Base-by-base conservation (phyloP, 2,888 invertebrate species). In the Cosmorhoe ocellata region DNA sequence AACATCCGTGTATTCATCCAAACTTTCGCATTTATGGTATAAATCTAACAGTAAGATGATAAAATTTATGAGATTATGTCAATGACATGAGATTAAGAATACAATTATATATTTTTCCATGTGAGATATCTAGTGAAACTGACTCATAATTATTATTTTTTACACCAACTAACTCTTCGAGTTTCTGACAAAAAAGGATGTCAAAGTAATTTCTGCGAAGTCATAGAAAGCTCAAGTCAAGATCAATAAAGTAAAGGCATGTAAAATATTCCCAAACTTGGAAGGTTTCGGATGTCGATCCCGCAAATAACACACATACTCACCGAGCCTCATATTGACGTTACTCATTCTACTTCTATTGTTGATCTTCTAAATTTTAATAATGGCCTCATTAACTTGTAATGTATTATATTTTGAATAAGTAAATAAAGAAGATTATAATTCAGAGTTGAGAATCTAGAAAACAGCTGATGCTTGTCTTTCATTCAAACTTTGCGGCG, bases 401-500 rank as follows among this genome's bases (percentile, higher is more conserved):
- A 44, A 34, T 27, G n/a, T 28, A 8, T 34, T 10, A 6, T 26
- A 27, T 8, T 10, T 7, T 18, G n/a, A 32, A 39, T 10, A 33
- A 33, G 32, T 12, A 11, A 41, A 11, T 44, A 38, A 42, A 42
- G 38, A 12, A 45, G 40, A 18, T 18, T 5, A 24, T 39, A 40
- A 55, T 56, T 31, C 45, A 44, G 55, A 56, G 48, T 47, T 30
- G 45, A 12, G 55, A 49, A 32, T 58, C 37, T 36, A 30, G 18
- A 53, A 51, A 58, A 59, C 78, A 81, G 79, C 77, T 81, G 79
- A 80, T 76, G 65, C 73, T 64, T 67, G 66, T 37, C 71, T 66
- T 76, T 80, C 76, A 81, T 83, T 81, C 75, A 80, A 83, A 81
- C 69, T 81, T 81, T 79, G 79, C 71, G 78, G 78, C 36, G 36